phyloP scores from a whole-genome alignment of 2,888 invertebrate species.

The Lampropteryx suffumata region DNA sequence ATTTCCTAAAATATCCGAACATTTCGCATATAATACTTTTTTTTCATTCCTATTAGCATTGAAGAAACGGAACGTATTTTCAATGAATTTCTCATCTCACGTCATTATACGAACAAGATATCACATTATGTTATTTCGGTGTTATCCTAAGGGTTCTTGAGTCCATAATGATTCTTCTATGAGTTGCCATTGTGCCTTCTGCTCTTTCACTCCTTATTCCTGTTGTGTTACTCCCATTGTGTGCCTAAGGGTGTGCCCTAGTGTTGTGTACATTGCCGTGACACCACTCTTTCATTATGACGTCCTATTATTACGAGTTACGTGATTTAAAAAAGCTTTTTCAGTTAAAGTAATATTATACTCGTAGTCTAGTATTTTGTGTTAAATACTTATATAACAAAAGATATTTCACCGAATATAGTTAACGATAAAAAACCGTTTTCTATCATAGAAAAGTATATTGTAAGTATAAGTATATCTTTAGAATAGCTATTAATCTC shows the following conservation, averaged over 20 bases:
- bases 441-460: too few relatives aligned
- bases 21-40: slow-evolving; percentile 22
- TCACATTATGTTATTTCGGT: slow-evolving; percentile 29
- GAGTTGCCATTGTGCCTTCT: slow-evolving; percentile 36
- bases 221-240: slow-evolving; percentile 42
- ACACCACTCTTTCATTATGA: slow-evolving; percentile 34
- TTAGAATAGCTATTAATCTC: too few relatives aligned
- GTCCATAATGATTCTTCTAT: slow-evolving; percentile 30
- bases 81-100: slow-evolving; percentile 24
- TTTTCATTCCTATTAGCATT: slow-evolving; percentile 25
- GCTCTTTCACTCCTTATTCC: slow-evolving; percentile 37
- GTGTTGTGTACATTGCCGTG: slow-evolving; percentile 34
- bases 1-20: slow-evolving; percentile 3
- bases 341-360: too few relatives aligned
- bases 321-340: background rate
- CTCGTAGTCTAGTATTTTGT: too few relatives aligned
- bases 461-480: too few relatives aligned
- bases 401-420: too few relatives aligned
- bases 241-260: slow-evolving; percentile 36
- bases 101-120: slow-evolving; percentile 21
- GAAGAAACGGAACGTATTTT: slow-evolving; percentile 21
- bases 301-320: background rate
- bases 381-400: too few relatives aligned
- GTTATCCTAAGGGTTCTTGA: slow-evolving; percentile 34
- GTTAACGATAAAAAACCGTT: too few relatives aligned